Percentiles rank a stretch among this genome's conserved stretches.
phyloP scores from a whole-genome alignment of 2,888 invertebrate species.

The Lycophotia porphyrea region DNA sequence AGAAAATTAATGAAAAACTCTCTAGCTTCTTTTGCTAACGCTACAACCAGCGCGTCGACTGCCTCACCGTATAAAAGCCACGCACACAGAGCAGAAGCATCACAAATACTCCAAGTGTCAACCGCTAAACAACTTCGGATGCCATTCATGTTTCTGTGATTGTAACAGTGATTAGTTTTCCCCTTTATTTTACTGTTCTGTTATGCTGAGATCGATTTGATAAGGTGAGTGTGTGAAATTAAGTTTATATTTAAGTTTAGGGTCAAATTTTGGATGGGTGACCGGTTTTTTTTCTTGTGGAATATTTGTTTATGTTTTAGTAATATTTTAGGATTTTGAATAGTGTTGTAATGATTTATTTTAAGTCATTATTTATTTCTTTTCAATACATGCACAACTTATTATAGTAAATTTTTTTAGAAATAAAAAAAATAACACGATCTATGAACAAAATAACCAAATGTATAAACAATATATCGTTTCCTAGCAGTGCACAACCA shows the following conservation, averaged over 20 bases:
- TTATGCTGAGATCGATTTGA: conserved; percentile 62
- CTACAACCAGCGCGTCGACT: conserved; percentile 63
- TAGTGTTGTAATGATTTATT: background rate
- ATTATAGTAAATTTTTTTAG: background rate
- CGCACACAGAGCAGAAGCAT: conserved; percentile 49
- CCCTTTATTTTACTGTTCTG: conserved; percentile 54
- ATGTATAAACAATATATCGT: background rate
- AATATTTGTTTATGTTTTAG: background rate
- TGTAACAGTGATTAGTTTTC: conserved; percentile 47
- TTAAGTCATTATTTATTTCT: background rate
- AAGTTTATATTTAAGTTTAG: background rate
- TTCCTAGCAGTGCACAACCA: background rate
- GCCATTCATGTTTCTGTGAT: conserved; percentile 53
- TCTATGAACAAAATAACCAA: background rate
- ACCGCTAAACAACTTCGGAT: conserved; percentile 56
- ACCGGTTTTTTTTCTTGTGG: background rate
- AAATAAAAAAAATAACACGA: background rate
- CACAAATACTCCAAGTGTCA: conserved; percentile 73
- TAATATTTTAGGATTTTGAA: background rate
- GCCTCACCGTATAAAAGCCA: conserved; percentile 74
- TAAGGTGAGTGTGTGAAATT: conserved; percentile 53
- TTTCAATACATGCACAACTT: background rate
- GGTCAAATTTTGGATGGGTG: conserved; percentile 20
- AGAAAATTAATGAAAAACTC: background rate
- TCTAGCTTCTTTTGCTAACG: conserved; percentile 69